Percentiles rank a stretch among this genome's conserved stretches.
Conservation (phyloP, 2,888 invertebrate genomes). For the Brachyptera putata region DNA sequence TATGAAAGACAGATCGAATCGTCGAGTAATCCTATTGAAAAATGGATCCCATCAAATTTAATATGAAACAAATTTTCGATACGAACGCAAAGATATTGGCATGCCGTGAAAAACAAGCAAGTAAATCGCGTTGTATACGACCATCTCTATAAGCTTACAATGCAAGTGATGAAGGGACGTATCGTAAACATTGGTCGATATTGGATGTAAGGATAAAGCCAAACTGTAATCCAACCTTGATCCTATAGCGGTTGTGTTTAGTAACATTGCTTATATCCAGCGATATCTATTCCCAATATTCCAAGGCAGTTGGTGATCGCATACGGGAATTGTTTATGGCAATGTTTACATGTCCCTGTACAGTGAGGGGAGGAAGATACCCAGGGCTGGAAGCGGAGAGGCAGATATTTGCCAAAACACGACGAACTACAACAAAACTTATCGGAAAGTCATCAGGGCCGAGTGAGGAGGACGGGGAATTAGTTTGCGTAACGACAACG, state of each 20-base stretch:
- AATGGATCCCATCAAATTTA: slow-evolving; percentile 14
- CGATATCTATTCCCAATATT: slow-evolving; percentile 15
- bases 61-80: slow-evolving; percentile 16
- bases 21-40: slow-evolving; percentile 4
- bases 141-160: neutral
- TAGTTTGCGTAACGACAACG: too few relatives aligned
- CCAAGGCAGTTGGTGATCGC: neutral
- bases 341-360: slow-evolving; percentile 21
- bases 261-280: neutral
- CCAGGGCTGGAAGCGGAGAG: neutral
- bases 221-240: slow-evolving; percentile 16
- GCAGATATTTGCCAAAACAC: neutral
- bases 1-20: neutral
- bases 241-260: slow-evolving; percentile 6
- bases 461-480: neutral
- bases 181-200: slow-evolving; percentile 20
- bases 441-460: neutral
- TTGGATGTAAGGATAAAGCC: neutral
- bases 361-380: neutral
- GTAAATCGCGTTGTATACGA: neutral
- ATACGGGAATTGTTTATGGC: slow-evolving; percentile 21
- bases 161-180: slow-evolving; percentile 11
- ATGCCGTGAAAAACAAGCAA: slow-evolving; percentile 11
- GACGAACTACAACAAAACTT: slow-evolving; percentile 17
- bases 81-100: slow-evolving; percentile 1